Conservation (phyloP, 2,888 invertebrate species). For the Rugalucina vietnamica region DNA sequence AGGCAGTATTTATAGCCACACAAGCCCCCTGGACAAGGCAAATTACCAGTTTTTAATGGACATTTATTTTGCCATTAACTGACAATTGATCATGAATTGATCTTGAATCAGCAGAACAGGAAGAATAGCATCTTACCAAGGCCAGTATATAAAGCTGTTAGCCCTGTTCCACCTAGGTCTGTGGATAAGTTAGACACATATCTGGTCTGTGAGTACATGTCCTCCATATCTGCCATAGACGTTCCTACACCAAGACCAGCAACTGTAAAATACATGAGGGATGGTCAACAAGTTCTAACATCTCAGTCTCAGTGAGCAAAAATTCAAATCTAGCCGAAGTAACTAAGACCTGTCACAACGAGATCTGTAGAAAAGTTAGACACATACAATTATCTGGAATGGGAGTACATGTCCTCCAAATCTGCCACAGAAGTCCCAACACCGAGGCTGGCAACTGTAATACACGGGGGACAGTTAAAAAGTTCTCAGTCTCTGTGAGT, state of each 20-base stretch:
- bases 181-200: constrained; percentile 71
- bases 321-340: too few relatives aligned
- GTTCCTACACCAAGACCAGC: constrained; percentile 70
- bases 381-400: constrained; percentile 70
- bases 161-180: constrained; percentile 73
- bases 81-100: too few relatives aligned
- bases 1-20: too few relatives aligned
- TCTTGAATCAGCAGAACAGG: too few relatives aligned
- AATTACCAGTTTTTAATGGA: too few relatives aligned
- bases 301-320: too few relatives aligned
- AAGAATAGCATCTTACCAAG: constrained; percentile 65
- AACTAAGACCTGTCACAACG: constrained; percentile 73
- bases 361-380: constrained; percentile 70
- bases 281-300: too few relatives aligned
- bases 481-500: too few relatives aligned
- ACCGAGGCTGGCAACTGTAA: constrained; percentile 72
- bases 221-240: constrained; percentile 69
- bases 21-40: too few relatives aligned
- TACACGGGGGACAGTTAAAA: too few relatives aligned
- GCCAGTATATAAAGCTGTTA: constrained; percentile 66
- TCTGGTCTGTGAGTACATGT: constrained; percentile 68
- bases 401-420: constrained; percentile 68
- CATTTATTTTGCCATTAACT: too few relatives aligned
- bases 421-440: constrained; percentile 70
- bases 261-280: too few relatives aligned